These are phyloP conservation scores for Gorsachius magnificus DNA, from an alignment of 2,797 vertebrate species.

Conservation along the genomic window DNA sequence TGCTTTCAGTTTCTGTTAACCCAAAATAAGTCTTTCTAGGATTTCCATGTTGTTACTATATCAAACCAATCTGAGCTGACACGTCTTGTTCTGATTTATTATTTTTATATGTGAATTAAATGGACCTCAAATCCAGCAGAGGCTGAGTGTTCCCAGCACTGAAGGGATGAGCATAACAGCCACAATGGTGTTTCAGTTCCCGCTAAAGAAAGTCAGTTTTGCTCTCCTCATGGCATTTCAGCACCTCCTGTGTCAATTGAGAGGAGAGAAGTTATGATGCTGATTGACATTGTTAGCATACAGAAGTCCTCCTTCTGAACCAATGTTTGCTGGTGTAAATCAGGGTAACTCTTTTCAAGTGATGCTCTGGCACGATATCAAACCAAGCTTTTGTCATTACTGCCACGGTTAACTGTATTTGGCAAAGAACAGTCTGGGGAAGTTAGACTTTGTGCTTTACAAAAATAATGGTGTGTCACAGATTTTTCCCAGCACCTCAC, in stretches of 20 bases:
- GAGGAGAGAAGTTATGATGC: not conserved
- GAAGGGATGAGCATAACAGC: not conserved
- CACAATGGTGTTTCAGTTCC: not conserved
- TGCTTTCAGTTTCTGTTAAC: not conserved
- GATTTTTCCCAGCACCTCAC: not conserved
- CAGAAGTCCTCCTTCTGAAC: not conserved
- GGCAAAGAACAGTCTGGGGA: not conserved
- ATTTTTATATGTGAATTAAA: not conserved
- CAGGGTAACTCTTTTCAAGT: not conserved
- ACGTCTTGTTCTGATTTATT: not conserved
- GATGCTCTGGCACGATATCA: not conserved
- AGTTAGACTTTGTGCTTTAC: not conserved
- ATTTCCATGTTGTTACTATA: not conserved
- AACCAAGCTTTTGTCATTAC: not conserved
- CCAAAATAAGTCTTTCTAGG: conserved; percentile 3
- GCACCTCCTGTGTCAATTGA: not conserved
- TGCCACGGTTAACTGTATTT: not conserved
- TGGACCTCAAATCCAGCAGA: not conserved
- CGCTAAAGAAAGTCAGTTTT: not conserved
- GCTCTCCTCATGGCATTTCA: not conserved
- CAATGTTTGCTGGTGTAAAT: not conserved
- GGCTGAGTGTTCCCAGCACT: not conserved
- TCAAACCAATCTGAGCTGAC: not conserved
- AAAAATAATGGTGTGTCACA: not conserved
- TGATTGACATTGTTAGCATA: not conserved